phyloP scores from a whole-genome alignment of 2,888 invertebrate genomes.

The Iselma pallidipennis region DNA sequence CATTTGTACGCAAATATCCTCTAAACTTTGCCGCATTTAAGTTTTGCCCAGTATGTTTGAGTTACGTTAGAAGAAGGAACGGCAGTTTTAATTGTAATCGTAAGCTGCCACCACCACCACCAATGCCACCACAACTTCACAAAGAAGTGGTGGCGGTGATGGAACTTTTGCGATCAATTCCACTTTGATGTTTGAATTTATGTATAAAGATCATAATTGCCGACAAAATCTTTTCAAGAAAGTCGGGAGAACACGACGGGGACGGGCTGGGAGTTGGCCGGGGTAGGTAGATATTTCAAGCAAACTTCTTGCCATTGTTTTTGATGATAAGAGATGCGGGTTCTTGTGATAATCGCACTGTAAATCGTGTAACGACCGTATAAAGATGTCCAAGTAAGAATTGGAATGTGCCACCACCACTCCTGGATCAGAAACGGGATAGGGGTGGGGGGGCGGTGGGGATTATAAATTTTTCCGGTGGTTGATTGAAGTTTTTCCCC shows the following conservation, averaged over 20 bases:
- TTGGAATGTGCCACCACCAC: too few species aligned
- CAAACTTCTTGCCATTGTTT: not conserved
- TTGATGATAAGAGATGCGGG: not conserved
- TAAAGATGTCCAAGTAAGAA: not conserved
- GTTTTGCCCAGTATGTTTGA: slow-evolving; percentile 11
- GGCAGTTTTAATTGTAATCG: slow-evolving; percentile 26
- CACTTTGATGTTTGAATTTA: not conserved
- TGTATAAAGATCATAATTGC: not conserved
- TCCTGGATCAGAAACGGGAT: too few species aligned
- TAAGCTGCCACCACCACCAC: not conserved
- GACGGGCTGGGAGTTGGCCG: too few species aligned
- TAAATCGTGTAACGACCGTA: not conserved
- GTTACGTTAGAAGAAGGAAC: slow-evolving; percentile 24
- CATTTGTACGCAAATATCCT: slow-evolving; percentile 33
- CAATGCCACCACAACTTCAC: not conserved
- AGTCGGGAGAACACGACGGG: not conserved
- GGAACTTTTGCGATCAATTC: not conserved
- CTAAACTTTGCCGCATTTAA: slow-evolving; percentile 17
- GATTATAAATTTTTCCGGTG: too few species aligned
- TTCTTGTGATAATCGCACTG: not conserved
- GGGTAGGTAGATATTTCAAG: not conserved
- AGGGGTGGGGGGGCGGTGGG: too few species aligned
- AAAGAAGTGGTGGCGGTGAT: not conserved
- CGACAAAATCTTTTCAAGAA: not conserved
- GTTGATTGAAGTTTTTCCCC: too few species aligned